These are phyloP conservation scores for Eupithecia pulchellata DNA, from an alignment of 2,888 invertebrate species.

Conservation along the genomic window DNA sequence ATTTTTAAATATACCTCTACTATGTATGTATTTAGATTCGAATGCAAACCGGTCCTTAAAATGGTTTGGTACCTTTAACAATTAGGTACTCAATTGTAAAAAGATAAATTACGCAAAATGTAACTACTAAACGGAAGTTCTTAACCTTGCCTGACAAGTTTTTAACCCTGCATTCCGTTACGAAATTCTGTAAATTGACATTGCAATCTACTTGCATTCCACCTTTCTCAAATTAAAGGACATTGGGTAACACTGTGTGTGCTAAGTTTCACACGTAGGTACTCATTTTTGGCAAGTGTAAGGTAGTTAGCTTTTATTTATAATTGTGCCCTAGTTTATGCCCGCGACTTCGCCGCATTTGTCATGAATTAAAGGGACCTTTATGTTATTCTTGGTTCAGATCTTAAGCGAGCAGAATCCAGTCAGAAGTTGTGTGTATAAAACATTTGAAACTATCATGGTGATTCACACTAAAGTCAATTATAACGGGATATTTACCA, in stretches of 20 bases:
- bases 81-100: no score
- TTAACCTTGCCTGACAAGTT: slow-evolving; percentile 2
- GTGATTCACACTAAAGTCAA: no score
- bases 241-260: neutral
- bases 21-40: no score
- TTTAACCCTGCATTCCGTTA: slow-evolving; percentile 12
- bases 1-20: no score
- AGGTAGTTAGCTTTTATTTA: no score
- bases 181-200: neutral
- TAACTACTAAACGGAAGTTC: neutral
- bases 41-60: neutral
- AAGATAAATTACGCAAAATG: neutral
- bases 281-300: neutral
- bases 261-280: neutral
- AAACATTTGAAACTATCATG: no score
- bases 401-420: no score
- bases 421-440: no score
- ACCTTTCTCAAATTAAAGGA: slow-evolving; percentile 10
- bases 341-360: neutral
- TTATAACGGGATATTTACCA: no score
- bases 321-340: neutral
- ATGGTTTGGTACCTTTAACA: neutral
- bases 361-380: neutral
- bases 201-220: slow-evolving; percentile 6
- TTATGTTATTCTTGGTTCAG: no score